Percentiles rank a stretch among this genome's conserved stretches.
Evolutionary conservation across 2,113 vertebrate species (phyloP).

Genomic region (Salvelinus alpinus): DNA sequence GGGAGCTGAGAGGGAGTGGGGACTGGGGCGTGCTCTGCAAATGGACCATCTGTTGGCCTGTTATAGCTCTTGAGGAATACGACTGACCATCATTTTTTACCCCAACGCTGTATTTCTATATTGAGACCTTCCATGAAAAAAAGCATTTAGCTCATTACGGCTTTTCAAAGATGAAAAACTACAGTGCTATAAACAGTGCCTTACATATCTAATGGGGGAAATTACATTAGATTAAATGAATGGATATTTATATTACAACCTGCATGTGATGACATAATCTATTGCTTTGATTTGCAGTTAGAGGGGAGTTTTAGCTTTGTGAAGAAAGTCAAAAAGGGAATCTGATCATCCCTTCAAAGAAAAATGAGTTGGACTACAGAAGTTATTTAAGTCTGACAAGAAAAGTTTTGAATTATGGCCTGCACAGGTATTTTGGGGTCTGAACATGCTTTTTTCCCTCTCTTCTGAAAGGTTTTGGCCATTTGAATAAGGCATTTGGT

Average conservation of each 20-base stretch:
- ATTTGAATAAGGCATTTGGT: constrained; percentile 23
- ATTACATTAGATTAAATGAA: constrained; percentile 30
- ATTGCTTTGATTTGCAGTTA: neutral
- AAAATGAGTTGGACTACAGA: constrained; percentile 39
- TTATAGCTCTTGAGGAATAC: constrained; percentile 53
- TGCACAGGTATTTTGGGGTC: constrained; percentile 43
- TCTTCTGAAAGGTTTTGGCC: constrained; percentile 10
- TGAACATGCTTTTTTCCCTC: neutral
- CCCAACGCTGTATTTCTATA: constrained; percentile 50
- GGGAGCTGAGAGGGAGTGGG: constrained; percentile 5
- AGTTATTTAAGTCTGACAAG: constrained; percentile 43
- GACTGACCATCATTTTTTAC: constrained; percentile 62
- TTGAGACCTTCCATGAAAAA: constrained; percentile 40
- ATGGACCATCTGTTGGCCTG: constrained; percentile 70
- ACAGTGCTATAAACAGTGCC: constrained; percentile 49
- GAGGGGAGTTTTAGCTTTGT: constrained; percentile 5
- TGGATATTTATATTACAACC: constrained; percentile 35
- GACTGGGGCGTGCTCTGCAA: constrained; percentile 26
- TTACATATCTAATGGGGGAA: constrained; percentile 41
- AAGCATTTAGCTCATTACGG: constrained; percentile 48
- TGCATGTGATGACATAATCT: constrained; percentile 14
- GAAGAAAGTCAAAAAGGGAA: neutral
- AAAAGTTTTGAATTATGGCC: constrained; percentile 55
- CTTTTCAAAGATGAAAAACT: constrained; percentile 53
- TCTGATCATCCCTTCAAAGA: constrained; percentile 30